Evolutionary conservation across 2,888 invertebrate genomes (phyloP).

Genomic region (Pyrocoelia pectoralis): DNA sequence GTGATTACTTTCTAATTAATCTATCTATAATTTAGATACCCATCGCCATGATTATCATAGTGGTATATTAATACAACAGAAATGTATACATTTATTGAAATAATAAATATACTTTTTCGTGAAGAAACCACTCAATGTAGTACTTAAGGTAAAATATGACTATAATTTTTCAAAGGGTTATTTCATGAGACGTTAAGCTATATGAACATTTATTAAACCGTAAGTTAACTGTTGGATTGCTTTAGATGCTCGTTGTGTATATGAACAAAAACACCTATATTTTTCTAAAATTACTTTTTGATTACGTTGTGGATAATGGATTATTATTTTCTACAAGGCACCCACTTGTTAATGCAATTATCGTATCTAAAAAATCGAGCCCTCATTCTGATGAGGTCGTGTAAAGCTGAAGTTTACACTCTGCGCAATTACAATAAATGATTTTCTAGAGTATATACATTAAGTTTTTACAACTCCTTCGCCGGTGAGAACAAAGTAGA

Average conservation of each 20-base stretch:
- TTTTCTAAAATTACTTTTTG: conserved; percentile 14
- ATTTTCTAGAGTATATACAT: conserved; percentile 33
- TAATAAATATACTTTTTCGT: neutral
- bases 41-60: neutral
- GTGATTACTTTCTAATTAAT: conserved; percentile 1
- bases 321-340: neutral
- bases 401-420: conserved; percentile 25
- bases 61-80: neutral
- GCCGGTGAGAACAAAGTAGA: conserved; percentile 33
- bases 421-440: conserved; percentile 29
- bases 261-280: conserved; percentile 8
- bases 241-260: neutral
- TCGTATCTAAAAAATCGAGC: conserved; percentile 7
- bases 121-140: neutral
- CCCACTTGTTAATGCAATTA: conserved; percentile 25
- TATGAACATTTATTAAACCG: neutral
- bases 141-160: neutral
- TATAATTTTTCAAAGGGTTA: conserved; percentile 1
- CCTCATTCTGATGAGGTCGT: conserved; percentile 22
- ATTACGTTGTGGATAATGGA: neutral
- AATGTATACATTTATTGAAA: neutral
- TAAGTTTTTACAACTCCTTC: conserved; percentile 32
- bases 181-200: neutral
- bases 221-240: neutral
- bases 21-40: neutral